These are phyloP conservation scores for Glossophaga mutica DNA, from an alignment of 2,797 vertebrate genomes.

Conservation along the genomic window DNA sequence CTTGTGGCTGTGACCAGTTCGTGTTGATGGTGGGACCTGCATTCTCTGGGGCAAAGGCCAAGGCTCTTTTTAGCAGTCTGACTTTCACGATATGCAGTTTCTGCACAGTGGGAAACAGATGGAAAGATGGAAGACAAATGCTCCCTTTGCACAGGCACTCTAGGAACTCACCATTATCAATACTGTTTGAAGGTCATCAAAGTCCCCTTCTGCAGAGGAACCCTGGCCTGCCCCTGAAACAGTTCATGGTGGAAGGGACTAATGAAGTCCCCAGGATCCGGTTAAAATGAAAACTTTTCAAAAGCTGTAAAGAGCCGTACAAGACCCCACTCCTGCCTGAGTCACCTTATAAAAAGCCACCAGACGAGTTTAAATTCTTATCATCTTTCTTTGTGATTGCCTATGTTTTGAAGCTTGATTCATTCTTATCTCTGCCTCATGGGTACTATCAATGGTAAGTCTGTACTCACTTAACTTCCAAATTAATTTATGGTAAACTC, in stretches of 20 bases:
- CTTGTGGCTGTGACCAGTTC: background rate
- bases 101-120: background rate
- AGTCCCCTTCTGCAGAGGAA: background rate
- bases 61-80: background rate
- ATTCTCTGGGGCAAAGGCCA: background rate
- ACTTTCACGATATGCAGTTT: background rate
- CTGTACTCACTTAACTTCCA: slow-evolving; percentile 68
- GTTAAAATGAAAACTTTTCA: slow-evolving; percentile 59
- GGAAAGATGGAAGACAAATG: background rate
- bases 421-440: slow-evolving; percentile 57
- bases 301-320: slow-evolving; percentile 27
- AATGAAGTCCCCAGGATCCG: slow-evolving; percentile 17
- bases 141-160: background rate
- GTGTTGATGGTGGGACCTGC: background rate
- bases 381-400: slow-evolving; percentile 51
- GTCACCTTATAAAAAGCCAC: slow-evolving; percentile 33
- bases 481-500: slow-evolving; percentile 66
- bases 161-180: background rate
- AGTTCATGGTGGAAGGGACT: slow-evolving; percentile 4
- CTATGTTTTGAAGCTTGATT: slow-evolving; percentile 62
- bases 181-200: background rate
- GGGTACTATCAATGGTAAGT: slow-evolving; percentile 70
- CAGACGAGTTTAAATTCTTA: slow-evolving; percentile 59
- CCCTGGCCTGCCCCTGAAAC: background rate
- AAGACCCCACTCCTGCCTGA: slow-evolving; percentile 4